phyloP scores from a whole-genome alignment of 2,888 invertebrate genomes.

The Ellobium chinense region DNA sequence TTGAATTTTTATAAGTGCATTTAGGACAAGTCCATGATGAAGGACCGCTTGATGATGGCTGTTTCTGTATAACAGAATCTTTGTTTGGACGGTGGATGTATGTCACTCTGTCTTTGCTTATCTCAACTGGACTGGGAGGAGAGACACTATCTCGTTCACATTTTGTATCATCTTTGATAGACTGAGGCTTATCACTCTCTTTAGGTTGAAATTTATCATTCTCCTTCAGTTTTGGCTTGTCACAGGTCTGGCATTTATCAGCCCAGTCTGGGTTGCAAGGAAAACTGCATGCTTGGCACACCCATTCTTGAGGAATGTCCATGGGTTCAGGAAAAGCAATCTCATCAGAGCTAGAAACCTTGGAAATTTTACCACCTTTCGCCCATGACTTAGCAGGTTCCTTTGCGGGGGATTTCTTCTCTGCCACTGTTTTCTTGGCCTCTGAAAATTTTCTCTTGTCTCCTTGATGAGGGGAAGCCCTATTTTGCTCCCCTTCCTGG shows the following conservation, averaged over 20 bases:
- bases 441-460: background rate
- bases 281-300: conserved; percentile 92
- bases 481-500: no score
- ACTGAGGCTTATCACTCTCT: no score
- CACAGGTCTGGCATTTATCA: conserved; percentile 90
- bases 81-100: conserved; percentile 45
- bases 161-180: background rate
- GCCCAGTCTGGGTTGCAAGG: conserved; percentile 91
- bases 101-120: conserved; percentile 48
- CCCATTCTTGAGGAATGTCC: conserved; percentile 83
- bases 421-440: background rate
- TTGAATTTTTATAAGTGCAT: conserved; percentile 51
- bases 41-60: background rate
- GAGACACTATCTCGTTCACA: conserved; percentile 13
- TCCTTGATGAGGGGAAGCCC: background rate
- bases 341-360: background rate
- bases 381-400: background rate
- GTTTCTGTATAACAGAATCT: conserved; percentile 16
- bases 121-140: conserved; percentile 51
- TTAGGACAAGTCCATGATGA: conserved; percentile 48
- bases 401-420: background rate
- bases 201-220: no score
- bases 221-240: no score
- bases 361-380: background rate
- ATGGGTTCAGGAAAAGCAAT: background rate